phyloP scores from a whole-genome alignment of 2,797 vertebrate genomes.

The Semotilus atromaculatus region DNA sequence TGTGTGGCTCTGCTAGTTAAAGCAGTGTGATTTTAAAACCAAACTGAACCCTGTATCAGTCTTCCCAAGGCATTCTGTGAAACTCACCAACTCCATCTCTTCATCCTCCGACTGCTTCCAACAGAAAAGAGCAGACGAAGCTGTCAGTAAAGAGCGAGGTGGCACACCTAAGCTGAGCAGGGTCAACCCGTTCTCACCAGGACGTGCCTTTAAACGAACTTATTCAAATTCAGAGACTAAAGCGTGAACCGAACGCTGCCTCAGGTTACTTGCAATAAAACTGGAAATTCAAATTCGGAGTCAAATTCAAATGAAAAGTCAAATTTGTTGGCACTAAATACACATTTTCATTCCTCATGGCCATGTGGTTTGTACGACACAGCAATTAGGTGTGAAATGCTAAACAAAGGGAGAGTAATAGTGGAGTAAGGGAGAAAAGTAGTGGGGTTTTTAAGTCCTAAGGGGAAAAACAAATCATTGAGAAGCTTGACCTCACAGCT shows the following conservation, averaged over 20 bases:
- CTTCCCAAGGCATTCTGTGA: conserved; percentile 72
- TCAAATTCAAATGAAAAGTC: conserved; percentile 47
- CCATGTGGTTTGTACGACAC: conserved; percentile 26
- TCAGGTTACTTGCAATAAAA: conserved; percentile 39
- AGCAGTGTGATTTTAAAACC: conserved; percentile 54
- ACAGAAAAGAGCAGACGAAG: conserved; percentile 79
- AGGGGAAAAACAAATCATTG: conserved; percentile 22
- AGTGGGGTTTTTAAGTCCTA: conserved; percentile 24
- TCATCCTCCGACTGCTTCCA: conserved; percentile 96
- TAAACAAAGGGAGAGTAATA: conserved; percentile 6
- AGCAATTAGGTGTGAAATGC: conserved; percentile 15
- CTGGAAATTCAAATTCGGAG: conserved; percentile 54
- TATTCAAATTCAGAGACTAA: conserved; percentile 52
- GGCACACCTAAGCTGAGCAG: conserved; percentile 40
- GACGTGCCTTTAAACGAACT: conserved; percentile 16
- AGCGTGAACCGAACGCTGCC: conserved; percentile 24
- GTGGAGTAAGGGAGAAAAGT: conserved; percentile 3
- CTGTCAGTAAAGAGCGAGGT: conserved; percentile 68
- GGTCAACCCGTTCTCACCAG: neutral
- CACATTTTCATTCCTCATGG: conserved; percentile 40
- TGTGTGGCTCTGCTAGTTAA: conserved; percentile 13
- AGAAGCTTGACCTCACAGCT: conserved; percentile 49
- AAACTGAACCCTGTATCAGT: conserved; percentile 58
- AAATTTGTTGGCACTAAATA: conserved; percentile 41
- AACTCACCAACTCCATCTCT: conserved; percentile 99